Base-by-base conservation (phyloP, 2,113 vertebrate species). In the Elanoides forficatus region DNA sequence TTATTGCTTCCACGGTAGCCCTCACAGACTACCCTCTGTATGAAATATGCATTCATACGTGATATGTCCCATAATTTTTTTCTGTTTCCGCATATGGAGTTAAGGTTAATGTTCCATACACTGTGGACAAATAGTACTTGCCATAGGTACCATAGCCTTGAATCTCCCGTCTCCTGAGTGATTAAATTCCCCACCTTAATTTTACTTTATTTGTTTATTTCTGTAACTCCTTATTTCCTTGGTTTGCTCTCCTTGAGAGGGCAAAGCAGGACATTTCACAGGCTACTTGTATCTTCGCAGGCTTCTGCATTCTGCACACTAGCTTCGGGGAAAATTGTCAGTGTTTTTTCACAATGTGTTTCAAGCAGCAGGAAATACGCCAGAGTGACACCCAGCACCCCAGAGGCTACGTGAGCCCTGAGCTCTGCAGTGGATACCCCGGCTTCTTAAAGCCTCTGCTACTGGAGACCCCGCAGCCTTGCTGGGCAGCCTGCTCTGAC, bases 41-140 rank as follows among this genome's bases (percentile, higher is more conserved):
- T 80, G 86, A 97, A 95, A 85, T 60, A 68, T 14, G 62, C 84
- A n/a, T 68, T 95, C 68, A 78, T 81, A 95, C 1, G 19, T 87
- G 86, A 42, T 68, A 56, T 5, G 79, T 91, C 70, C 87, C 74
- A 18, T 82, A 58, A 68, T 75, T 85, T 85, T 88, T 48, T 82
- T 94, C 67, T 95, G 81, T 70, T 95, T 95, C 94, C 21, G 9
- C 86, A 53, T 86, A 34, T 89, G 74, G 81, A 95, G 50, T 85
- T 89, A 91, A 94, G 93, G 84, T 96, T 97, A 97, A 96, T 97
- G 93, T 95, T 97, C 94, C 85, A 72, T 91, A 75, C 52, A 26
- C 82, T 47, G 25, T 93, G 53, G 91, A 93, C 81, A 97, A 95
- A 95, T 73, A 82, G 45, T 25, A 90, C 89, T 97, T 97, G 73